Base-by-base conservation (phyloP, 2,113 vertebrate species). In the Todiramphus chloris region DNA sequence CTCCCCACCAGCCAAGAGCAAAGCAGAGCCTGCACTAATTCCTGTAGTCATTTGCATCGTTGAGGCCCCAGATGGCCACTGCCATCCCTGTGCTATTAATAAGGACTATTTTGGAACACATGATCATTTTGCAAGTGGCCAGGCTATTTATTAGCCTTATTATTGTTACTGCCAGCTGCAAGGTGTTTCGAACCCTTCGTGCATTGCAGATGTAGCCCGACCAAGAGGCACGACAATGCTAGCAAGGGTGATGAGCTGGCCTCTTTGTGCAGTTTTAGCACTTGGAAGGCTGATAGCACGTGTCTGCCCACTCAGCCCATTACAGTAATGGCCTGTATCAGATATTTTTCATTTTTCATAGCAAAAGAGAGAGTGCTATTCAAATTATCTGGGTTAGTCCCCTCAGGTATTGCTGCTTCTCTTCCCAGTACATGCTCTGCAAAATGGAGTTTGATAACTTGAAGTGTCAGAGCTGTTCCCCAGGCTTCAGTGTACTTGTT, bases 61-160 rank as follows among this genome's bases (percentile, higher is more conserved):
- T 78, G 77, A 31, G 64, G 77, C 46, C 90, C 74, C 87, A 95
- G 62, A 92, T 55, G 91, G 87, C 80, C 55, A 18, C 62, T 1
- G 7, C 60, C 62, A 84, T 20, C 58, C 30, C 3, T 43, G 55
- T 18, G 73, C 92, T 95, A 89, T 96, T 93, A 94, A 91, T 94
- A 96, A 89, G 31, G 66, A 28, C 86, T 89, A 23, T 82, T 95
- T 84, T 44, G 53, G 80, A 93, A 90, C 39, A 89, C 90, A 83
- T 15, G 10, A 73, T 87, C n/a, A 58, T 91, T 94, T 89, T 6
- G 2, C 58, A 85, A 87, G 89, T 23, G 6, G 64, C 16, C 17
- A 3, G 25, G 53, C 77, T 87, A 43, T 93, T 91, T 91, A 79
- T 93, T 87, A 79, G 48, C 73, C 69, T 68, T 79, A 46, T 66